These are phyloP conservation scores for Podotricha telesiphe DNA, from an alignment of 2,888 invertebrate genomes.

Conservation along the genomic window DNA sequence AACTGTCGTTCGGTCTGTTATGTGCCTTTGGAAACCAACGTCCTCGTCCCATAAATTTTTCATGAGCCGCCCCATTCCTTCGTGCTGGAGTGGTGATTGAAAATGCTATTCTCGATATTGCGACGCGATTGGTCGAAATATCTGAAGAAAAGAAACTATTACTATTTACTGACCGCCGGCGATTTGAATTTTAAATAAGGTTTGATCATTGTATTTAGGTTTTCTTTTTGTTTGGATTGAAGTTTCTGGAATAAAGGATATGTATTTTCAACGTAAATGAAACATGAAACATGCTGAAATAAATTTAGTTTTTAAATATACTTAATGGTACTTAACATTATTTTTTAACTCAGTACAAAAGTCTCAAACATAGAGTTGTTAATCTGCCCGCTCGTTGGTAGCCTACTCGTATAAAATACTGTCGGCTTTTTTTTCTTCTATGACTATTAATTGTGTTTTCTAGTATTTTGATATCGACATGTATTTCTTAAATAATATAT, in stretches of 20 bases:
- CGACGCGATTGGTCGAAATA: constrained; percentile 60
- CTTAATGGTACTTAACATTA: too few species aligned
- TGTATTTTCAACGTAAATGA: too few species aligned
- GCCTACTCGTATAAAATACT: too few species aligned
- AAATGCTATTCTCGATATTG: constrained; percentile 64
- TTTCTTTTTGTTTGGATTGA: constrained; percentile 1
- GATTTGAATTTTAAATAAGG: constrained; percentile 49
- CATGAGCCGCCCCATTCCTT: constrained; percentile 69
- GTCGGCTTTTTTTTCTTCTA: too few species aligned
- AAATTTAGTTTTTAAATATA: too few species aligned
- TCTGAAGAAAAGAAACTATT: constrained; percentile 46
- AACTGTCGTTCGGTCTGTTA: constrained; percentile 74
- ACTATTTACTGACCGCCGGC: constrained; percentile 40
- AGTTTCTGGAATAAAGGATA: background rate
- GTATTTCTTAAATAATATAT: too few species aligned
- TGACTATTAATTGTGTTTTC: too few species aligned
- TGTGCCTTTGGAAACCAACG: constrained; percentile 59
- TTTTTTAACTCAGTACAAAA: too few species aligned
- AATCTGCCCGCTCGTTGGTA: too few species aligned
- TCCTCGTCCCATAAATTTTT: constrained; percentile 72
- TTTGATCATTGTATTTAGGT: constrained; percentile 26
- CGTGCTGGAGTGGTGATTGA: constrained; percentile 70
- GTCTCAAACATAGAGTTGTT: too few species aligned
- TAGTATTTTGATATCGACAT: too few species aligned
- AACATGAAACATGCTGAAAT: too few species aligned